Evolutionary conservation across 1,140 invertebrate genomes (phyloP), one percentile per base, ranked within the genome.

Genomic region (Drosophila tristis): DNA sequence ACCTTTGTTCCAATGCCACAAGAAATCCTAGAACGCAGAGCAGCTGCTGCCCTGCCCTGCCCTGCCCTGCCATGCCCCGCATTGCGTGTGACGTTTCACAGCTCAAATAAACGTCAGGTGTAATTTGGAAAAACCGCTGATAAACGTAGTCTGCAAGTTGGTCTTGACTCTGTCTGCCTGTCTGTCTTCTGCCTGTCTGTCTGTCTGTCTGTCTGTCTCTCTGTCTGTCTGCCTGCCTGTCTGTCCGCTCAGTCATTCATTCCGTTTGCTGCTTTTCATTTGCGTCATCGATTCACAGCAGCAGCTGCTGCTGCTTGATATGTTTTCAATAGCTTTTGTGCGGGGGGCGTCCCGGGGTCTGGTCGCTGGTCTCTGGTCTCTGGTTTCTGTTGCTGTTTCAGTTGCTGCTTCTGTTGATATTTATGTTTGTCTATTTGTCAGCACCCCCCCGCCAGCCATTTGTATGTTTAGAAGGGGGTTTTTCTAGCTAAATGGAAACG

Each of bases 401-500:
- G 48, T 54, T 31, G 31, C 25, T 44, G 50, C 31, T 39, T 35
- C n/a, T 23, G 50, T 31, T 70, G 31, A 39, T 39, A 39, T 70
- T 65, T 70, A 65, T 44, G 25, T 13, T 16, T 13, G 29, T 25
- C 45, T 70, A 58, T 71, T 71, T 71, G 66, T 68, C 20, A 20
- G 1, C 20, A 20, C 20, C 64, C 54, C 9, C 4, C 4, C 16
- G 16, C 2, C 25, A 11, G 1, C 20, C 20, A 2, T 20, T 15
- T 44, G 35, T 13, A 29, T 13, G 35, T 20, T 20, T 20, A 20
- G 50, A 5, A 9, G 45, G 9, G 44, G 66, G 26, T 55, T 44
- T 60, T 59, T 16, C 29, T 58, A 9, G 65, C 64, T 70, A 70
- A 70, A 70, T 70, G 66, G 66, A 66, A 44, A 66, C 64, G 26